phyloP scores from a whole-genome alignment of 2,113 vertebrate genomes.

The Myotis yumanensis region DNA sequence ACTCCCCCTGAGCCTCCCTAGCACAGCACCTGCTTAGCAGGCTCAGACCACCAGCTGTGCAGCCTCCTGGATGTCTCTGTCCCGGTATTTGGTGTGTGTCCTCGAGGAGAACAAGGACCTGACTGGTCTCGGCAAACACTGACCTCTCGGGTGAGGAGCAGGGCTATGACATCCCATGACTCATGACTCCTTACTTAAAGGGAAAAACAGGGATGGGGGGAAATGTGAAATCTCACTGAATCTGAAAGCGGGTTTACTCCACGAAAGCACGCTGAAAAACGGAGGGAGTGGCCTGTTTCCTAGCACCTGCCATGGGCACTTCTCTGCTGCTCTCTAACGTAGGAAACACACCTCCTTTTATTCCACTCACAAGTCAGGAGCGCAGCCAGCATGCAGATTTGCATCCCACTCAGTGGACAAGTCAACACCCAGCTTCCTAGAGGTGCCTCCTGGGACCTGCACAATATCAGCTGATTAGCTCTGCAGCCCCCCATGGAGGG shows the following conservation, averaged over 20 bases:
- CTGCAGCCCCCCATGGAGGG: neutral
- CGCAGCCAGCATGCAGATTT: slow-evolving; percentile 68
- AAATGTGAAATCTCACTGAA: neutral
- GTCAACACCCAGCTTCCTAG: slow-evolving; percentile 55
- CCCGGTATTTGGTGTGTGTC: neutral
- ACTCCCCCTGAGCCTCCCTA: neutral
- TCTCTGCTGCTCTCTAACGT: slow-evolving; percentile 18
- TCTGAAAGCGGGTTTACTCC: neutral
- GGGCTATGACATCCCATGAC: neutral
- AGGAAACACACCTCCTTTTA: slow-evolving; percentile 6
- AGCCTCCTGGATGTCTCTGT: neutral
- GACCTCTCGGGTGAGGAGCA: neutral
- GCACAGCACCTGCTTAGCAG: neutral
- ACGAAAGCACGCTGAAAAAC: neutral
- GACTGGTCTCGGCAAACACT: neutral
- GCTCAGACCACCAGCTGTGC: neutral
- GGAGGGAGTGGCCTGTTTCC: neutral
- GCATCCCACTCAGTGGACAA: neutral
- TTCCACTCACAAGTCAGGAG: neutral
- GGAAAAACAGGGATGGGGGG: neutral
- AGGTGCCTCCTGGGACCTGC: slow-evolving; percentile 11
- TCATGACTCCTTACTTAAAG: neutral
- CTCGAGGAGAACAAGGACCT: neutral
- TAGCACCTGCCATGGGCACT: neutral
- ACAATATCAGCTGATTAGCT: slow-evolving; percentile 74